Evolutionary conservation across 1,140 invertebrate species (phyloP), one percentile per base, ranked within the genome.

Genomic region (Sarcophaga peregrina): DNA sequence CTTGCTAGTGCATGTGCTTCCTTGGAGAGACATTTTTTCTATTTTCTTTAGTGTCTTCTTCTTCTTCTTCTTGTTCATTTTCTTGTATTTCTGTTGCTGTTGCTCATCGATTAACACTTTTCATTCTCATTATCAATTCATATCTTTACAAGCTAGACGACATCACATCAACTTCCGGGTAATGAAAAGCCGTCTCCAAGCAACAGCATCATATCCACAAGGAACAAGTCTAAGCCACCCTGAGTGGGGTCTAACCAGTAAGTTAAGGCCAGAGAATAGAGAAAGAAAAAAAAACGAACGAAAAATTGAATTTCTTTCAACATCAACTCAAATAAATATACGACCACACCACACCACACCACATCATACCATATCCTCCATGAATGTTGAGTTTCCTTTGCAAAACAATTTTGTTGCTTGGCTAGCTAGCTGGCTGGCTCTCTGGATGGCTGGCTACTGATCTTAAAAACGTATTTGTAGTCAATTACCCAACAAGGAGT

Each of bases 241-340:
- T 68, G 62, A 68, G 62, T 68, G 62, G 17, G 13, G 50, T 13
- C 50, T 52, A 10, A 52, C 2, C 50, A 52, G 13, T 13, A 52
- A 13, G 13, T 68, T 68, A 8, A 17, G 20, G 17, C 62, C n/a
- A 25, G n/a, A n/a, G n/a, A n/a, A n/a, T n/a, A n/a, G n/a, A n/a
- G n/a, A n/a, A n/a, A 68, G 20, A n/a, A 20, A n/a, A 8, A 20
- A n/a, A 20, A 6, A 8, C 20, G 20, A 68, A 68, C n/a, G n/a
- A 68, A 68, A 68, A 68, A 68, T 68, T 68, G 62, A 68, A 68
- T 68, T 68, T 68, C 62, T 68, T 68, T 68, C 62, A 68, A 68
- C 62, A 68, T 68, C 62, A 68, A 68, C 62, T 68, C 62, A 68
- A 68, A 68, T 68, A 58, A n/a, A 58, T 58, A 58, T 58, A 58